A percentile compares a stretch with the other conserved stretches of the same genome.
These are phyloP conservation scores for Palythoa grandiflora DNA, from an alignment of 92 coral and sea anemone genomes.

Conservation along the genomic window DNA sequence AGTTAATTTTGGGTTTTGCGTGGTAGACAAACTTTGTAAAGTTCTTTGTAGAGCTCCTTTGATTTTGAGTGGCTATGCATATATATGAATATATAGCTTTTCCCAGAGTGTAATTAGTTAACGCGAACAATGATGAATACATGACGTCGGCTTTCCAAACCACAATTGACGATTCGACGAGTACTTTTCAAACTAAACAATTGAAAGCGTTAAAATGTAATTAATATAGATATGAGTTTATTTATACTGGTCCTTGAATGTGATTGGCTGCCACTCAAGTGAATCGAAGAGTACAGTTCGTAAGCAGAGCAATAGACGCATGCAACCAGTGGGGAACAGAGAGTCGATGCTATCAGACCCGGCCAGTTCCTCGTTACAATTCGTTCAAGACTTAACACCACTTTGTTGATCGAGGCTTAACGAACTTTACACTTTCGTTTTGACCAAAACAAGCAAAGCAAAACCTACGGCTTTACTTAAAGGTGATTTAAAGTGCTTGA, in stretches of 20 bases:
- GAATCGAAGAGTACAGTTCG: slow-evolving; percentile 94
- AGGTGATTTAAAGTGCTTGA: slow-evolving; percentile 42
- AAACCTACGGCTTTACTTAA: slow-evolving; percentile 18
- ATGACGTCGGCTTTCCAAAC: slow-evolving; percentile 82
- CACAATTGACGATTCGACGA: slow-evolving; percentile 92
- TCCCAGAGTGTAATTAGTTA: slow-evolving; percentile 70
- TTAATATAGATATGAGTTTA: slow-evolving; percentile 99
- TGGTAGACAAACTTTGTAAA: slow-evolving; percentile 22
- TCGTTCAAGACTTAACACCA: slow-evolving; percentile 49
- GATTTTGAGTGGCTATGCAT: slow-evolving; percentile 35
- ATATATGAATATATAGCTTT: slow-evolving; percentile 61
- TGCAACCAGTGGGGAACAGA: slow-evolving; percentile 68
- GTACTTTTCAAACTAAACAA: slow-evolving; percentile 92
- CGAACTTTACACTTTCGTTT: slow-evolving; percentile 34
- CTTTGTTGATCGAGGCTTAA: slow-evolving; percentile 72
- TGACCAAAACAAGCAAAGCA: slow-evolving; percentile 18
- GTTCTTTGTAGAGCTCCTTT: background rate
- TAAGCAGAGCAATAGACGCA: slow-evolving; percentile 95
- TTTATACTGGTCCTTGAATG: slow-evolving; percentile 87
- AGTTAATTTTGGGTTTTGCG: background rate
- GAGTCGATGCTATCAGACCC: slow-evolving; percentile 70
- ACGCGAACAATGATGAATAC: slow-evolving; percentile 62
- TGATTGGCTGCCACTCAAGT: slow-evolving; percentile 97
- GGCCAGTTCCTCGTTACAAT: slow-evolving; percentile 33
- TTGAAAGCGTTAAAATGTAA: slow-evolving; percentile 99